phyloP scores from a whole-genome alignment of 2,888 invertebrate genomes.

The Colostygia pectinataria region DNA sequence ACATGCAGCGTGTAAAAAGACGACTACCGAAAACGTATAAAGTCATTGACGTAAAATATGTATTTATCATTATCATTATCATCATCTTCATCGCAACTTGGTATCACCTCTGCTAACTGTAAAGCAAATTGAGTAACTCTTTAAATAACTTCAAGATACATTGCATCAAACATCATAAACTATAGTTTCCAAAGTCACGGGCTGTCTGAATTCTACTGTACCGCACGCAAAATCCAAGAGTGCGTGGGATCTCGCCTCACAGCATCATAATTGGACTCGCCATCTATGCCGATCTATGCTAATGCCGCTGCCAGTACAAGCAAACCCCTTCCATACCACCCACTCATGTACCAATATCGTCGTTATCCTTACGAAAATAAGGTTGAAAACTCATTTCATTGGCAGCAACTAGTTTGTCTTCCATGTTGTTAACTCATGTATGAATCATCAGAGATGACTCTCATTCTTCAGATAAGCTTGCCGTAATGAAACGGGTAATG shows the following conservation, averaged over 20 bases:
- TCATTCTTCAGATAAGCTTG: slow-evolving; percentile 26
- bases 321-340: slow-evolving; percentile 26
- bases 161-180: no score
- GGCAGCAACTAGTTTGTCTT: slow-evolving; percentile 18
- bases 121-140: no score
- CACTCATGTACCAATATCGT: slow-evolving; percentile 5
- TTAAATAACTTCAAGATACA: no score
- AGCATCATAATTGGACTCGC: slow-evolving; percentile 61
- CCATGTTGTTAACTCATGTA: slow-evolving; percentile 28
- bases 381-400: slow-evolving; percentile 9
- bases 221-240: slow-evolving; percentile 39
- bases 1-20: no score
- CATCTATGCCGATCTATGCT: slow-evolving; percentile 63
- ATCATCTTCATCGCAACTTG: no score
- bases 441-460: slow-evolving; percentile 35
- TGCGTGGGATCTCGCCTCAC: slow-evolving; percentile 50
- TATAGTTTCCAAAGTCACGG: no score
- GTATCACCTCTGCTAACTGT: no score
- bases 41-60: no score
- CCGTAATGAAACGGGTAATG: slow-evolving; percentile 30
- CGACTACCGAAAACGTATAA: no score
- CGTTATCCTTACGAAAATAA: slow-evolving; percentile 10
- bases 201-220: slow-evolving; percentile 11
- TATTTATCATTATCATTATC: no score
- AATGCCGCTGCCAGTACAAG: slow-evolving; percentile 46